Evolutionary conservation across 2,113 vertebrate genomes (phyloP), one percentile per base, ranked within the genome.

Genomic region (Clarias batrachus): DNA sequence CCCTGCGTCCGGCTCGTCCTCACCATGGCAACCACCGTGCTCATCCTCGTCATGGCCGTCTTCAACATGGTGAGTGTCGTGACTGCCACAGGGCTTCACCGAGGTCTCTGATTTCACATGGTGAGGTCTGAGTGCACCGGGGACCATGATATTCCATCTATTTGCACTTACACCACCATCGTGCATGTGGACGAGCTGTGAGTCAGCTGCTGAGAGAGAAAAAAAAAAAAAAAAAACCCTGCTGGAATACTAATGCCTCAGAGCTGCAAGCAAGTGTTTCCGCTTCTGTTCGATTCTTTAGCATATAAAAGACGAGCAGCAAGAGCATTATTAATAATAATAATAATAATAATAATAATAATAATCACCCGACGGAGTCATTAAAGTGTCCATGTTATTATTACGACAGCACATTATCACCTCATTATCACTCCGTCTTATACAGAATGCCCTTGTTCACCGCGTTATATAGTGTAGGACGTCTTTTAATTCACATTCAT

Each of bases 1-100:
- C 97, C 97, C 83, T 99, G 97, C 97, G 96, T 97, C 2, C 95
- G 97, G 74, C 94, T 98, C 90, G 96, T 95, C 70, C 96, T 99
- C 92, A 99, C 98, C 1, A 90, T 99, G 91, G 94, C 94, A 88
- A 98, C 97, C 86, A 99, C 97, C 0, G 93, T 96, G 90, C 96
- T 99, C 90, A 96, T 98, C 79, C 90, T 99, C 77, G 96, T 94
- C 83, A 99, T 99, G 98, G 97, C 98, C 2, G 94, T 99, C 82
- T 97, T 98, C 94, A 99, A 99, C 88, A 99, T 99, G 98, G 98
- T 99, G 94, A 96, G 97, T 37, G 9, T 76, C 37, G 30, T 33
- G 48, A 63, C 60, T 73, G 73, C 73, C 65, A 21, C 65, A 84
- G 81, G 82, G 83, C 79, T 85, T 59, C 19, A n/a, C 52, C 70